Base-by-base conservation (phyloP, 2,797 vertebrate genomes). In the Meda fulgida region DNA sequence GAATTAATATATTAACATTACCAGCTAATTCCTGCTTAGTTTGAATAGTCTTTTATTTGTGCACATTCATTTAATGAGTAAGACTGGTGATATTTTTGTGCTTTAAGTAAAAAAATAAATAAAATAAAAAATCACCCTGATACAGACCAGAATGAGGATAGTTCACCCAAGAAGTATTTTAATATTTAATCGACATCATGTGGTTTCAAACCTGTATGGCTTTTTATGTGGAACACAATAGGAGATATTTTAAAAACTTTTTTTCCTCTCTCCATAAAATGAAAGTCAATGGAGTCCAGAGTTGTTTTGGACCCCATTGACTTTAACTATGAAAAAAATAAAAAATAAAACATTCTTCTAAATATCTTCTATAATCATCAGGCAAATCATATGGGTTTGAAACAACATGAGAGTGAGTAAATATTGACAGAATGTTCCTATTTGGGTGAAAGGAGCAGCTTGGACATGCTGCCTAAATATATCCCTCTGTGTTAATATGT, bases 11-110 rank as follows among this genome's bases (percentile, higher is more conserved):
- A 5, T 46, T 31, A 46, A 18, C 43, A 84, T 40, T 2, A 36
- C 53, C 36, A 46, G 63, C 19, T 36, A 48, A 78, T 78, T 51
- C 40, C 3, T 4, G 82, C 29, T 78, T 2, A 14, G 63, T 75
- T 38, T 65, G 18, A 81, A 46, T 31, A 73, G 67, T 23, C 29
- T 31, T 34, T 51, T 66, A 34, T 48, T 72, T 55, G 83, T 73
- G 73, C 83, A 84, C 84, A 60, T 84, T 87, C 29, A 46, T 80
- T 69, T 78, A 53, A 69, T 67, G 38, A 51, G 51, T 58, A 86
- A 84, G 79, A 80, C 86, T 38, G 10, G 48, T 72, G 46, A 81
- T 82, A 63, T 60, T 26, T 40, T 87, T 89, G 88, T 89, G 88
- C 88, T 89, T 89, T 31, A 38, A 31, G 23, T 67, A 72, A 75